A percentile compares a stretch with the other conserved stretches of the same genome.
phyloP scores from a whole-genome alignment of 2,888 invertebrate genomes.

The Salpingus planirostris region DNA sequence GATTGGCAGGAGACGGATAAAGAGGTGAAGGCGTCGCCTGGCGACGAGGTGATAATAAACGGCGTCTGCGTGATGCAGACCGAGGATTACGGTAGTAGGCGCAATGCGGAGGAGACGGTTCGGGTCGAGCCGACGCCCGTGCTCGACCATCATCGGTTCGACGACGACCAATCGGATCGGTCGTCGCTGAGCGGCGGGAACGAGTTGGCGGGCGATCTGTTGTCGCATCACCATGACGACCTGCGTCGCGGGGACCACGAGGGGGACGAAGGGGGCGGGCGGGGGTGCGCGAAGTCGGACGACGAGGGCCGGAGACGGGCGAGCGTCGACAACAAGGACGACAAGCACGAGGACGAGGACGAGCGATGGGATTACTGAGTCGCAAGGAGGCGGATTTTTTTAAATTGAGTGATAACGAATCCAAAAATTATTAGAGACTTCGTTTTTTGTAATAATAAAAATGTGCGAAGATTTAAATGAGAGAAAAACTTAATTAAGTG shows the following conservation, averaged over 20 bases:
- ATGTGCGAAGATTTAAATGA: constrained; percentile 11
- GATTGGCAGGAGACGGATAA: constrained; percentile 72
- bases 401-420: too few species aligned
- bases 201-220: too few species aligned
- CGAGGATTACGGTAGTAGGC: constrained; percentile 58
- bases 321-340: constrained; percentile 23
- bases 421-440: too few species aligned
- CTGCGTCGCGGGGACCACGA: too few species aligned
- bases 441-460: too few species aligned
- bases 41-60: constrained; percentile 82
- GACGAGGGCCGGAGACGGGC: too few species aligned
- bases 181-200: constrained; percentile 39
- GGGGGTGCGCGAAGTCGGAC: too few species aligned
- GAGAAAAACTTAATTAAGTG: constrained; percentile 27
- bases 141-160: constrained; percentile 42
- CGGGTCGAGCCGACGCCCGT: constrained; percentile 70
- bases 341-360: constrained; percentile 51
- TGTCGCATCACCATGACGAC: too few species aligned
- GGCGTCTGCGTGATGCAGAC: constrained; percentile 89
- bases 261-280: constrained; percentile 23
- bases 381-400: too few species aligned
- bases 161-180: constrained; percentile 45
- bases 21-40: constrained; percentile 51
- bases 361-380: constrained; percentile 58
- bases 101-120: constrained; percentile 56